Conservation (phyloP, 2,888 invertebrate genomes). For the Girardia tigrina region DNA sequence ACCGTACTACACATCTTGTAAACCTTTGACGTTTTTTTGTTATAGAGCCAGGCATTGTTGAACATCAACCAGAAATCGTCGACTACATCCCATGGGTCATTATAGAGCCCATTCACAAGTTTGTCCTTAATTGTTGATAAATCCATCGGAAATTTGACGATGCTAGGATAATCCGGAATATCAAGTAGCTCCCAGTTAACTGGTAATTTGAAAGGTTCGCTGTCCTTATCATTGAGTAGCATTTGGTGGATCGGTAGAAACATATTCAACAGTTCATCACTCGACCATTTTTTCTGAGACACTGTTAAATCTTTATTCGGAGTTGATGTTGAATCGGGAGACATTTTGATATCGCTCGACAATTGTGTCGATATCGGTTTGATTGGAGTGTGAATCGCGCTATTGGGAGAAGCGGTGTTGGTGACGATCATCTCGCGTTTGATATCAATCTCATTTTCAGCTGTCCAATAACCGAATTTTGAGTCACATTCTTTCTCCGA, state of each 20-base stretch:
- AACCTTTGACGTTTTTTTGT: constrained; percentile 88
- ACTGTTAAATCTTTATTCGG: not conserved
- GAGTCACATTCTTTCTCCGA: not conserved
- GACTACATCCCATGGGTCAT: constrained; percentile 95
- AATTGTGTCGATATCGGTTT: not conserved
- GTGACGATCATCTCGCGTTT: not conserved
- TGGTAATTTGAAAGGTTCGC: constrained; percentile 74
- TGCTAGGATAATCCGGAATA: constrained; percentile 76
- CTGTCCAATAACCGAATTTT: not conserved
- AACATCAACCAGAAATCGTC: constrained; percentile 99
- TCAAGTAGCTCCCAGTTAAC: constrained; percentile 70
- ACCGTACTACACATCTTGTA: constrained; percentile 68
- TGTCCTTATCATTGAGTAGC: constrained; percentile 34
- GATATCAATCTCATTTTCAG: not conserved
- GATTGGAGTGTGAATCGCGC: not conserved
- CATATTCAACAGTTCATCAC: constrained; percentile 35
- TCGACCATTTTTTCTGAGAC: constrained; percentile 34
- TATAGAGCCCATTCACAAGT: constrained; percentile 78
- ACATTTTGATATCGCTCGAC: not conserved
- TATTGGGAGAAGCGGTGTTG: not conserved
- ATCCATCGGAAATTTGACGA: constrained; percentile 90
- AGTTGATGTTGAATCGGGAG: not conserved
- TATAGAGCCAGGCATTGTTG: constrained; percentile 98
- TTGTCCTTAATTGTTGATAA: constrained; percentile 81
- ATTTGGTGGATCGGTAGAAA: constrained; percentile 33